Conservation (phyloP, 2,113 vertebrate genomes). For the Petroica traversi region DNA sequence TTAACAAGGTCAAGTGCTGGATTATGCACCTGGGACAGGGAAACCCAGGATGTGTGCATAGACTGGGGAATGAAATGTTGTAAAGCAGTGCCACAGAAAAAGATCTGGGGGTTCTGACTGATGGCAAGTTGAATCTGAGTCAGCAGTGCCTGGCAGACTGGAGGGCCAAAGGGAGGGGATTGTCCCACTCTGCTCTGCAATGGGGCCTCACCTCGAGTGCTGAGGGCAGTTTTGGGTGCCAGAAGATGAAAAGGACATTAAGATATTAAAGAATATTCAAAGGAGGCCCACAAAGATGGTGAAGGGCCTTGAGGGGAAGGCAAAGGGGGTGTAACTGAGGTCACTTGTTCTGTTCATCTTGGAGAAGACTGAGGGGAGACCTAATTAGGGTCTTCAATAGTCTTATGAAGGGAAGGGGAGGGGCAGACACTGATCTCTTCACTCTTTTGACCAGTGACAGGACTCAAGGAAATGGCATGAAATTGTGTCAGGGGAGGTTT, state of each 20-base stretch:
- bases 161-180: background rate
- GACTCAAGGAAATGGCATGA: background rate
- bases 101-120: fast-evolving
- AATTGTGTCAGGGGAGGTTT: background rate
- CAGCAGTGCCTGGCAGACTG: background rate
- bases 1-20: background rate
- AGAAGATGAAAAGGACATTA: background rate
- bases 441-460: background rate
- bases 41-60: background rate
- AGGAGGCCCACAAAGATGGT: background rate
- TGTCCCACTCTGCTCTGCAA: background rate
- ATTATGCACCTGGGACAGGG: background rate
- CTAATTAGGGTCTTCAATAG: fast-evolving
- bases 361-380: background rate
- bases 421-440: background rate
- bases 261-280: background rate
- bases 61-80: background rate
- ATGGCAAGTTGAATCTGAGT: fast-evolving
- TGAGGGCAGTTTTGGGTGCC: background rate
- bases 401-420: background rate
- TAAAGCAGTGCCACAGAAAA: background rate
- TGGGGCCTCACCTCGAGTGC: background rate
- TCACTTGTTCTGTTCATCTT: background rate
- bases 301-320: background rate
- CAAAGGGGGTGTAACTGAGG: background rate